Evolutionary conservation across 2,888 invertebrate genomes (phyloP), one percentile per base, ranked within the genome.

Genomic region (Galeruca laticollis): DNA sequence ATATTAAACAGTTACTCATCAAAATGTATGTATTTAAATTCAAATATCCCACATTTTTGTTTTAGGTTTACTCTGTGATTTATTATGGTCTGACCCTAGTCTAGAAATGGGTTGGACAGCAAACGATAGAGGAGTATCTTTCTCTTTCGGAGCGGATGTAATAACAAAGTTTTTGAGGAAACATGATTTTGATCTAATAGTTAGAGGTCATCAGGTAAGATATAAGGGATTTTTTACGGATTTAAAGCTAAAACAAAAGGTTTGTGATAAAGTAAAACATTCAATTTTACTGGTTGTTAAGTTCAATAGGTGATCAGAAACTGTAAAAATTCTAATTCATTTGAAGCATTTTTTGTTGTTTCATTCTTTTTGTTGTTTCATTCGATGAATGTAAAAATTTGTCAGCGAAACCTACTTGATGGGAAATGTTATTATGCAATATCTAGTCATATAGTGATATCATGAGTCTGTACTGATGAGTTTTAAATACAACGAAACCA

Each of bases 21-120:
- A n/a, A n/a, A n/a, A n/a, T n/a, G n/a, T n/a, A n/a, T n/a, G n/a
- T n/a, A n/a, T n/a, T n/a, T n/a, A n/a, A n/a, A 26, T 26, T n/a
- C 11, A 6, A 43, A 18, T 60, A n/a, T 60, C n/a, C 47, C 8
- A n/a, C 31, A 35, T 31, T 33, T 31, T n/a, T 15, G 40, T 75
- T 75, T 63, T 61, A 79, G 82, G 81, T 60, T 70, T 83, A 21
- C 62, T 82, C 15, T 81, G 82, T 64, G 83, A 83, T 78, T 72
- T 83, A 60, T 68, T 83, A 18, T 83, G 83, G 83, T 80, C 83
- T 18, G 83, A 83, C 73, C 83, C 83, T 6, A 71, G 74, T 47
- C 49, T 73, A 33, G 72, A 75, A 11, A 54, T 62, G 5, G 82
- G 82, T 9, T 83, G 83, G 83, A 78, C 72, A 9, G 76, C 75